Base-by-base conservation (phyloP, 2,888 invertebrate species). In the Spilosoma lubricipeda region DNA sequence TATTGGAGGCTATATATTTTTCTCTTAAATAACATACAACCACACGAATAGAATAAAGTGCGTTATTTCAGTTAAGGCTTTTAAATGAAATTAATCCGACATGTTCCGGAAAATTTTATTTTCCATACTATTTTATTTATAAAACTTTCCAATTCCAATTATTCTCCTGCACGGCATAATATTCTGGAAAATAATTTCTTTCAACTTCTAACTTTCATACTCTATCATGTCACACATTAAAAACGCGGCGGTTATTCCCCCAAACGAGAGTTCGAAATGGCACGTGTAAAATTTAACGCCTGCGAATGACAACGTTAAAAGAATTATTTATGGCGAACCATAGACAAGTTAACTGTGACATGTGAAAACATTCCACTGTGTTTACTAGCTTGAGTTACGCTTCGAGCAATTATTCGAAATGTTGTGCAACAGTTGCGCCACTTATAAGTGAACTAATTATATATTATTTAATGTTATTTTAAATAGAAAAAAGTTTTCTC, bases 281-380 rank as follows among this genome's bases (percentile, higher is more conserved):
- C 77, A 71, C 79, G 77, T 84, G 77, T 82, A 70, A 82, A 82
- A 77, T 72, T 73, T 70, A 73, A 66, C 71, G 81, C 75, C 84
- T 89, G 90, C 83, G 82, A 90, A 89, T 87, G 90, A 87, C 90
- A 88, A 82, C 86, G 86, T 89, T 87, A 90, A 88, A 89, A 84
- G 87, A 87, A 89, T 87, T 90, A 90, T 90, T 90, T 90, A 90
- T 87, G 86, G 82, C 77, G 71, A 75, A 75, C 85, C 85, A 87
- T 87, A 86, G 86, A 82, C 80, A 85, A 85, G 82, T 82, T 87
- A 82, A 86, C 82, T 85, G 81, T 82, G 73, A 79, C 77, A 77
- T 70, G 59, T 63, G 70, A 70, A 70, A 63, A 70, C 63, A 65
- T 71, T 71, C 48, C 45, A 18, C 45, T 71, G 64, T 65, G 71